Evolutionary conservation across 2,113 vertebrate genomes (phyloP).

Genomic region (Ivindomyrus marchei): DNA sequence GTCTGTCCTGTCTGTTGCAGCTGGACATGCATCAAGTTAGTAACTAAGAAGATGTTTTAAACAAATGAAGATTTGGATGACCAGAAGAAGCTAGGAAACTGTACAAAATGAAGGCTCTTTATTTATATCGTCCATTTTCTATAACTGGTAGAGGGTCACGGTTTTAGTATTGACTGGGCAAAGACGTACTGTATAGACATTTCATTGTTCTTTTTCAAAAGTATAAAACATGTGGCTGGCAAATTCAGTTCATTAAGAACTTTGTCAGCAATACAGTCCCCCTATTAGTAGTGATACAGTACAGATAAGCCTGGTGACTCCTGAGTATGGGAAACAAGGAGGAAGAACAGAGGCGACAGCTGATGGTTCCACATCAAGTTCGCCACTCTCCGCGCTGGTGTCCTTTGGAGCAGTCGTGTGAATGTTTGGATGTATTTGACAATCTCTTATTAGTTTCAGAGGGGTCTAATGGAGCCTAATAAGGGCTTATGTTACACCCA

Average conservation of each 20-base stretch:
- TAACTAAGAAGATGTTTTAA: background rate
- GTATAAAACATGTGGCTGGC: background rate
- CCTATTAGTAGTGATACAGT: background rate
- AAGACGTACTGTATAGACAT: background rate
- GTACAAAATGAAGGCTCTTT: background rate
- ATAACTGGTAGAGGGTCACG: background rate
- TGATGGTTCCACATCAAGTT: slow-evolving; percentile 20
- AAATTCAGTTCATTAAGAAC: background rate
- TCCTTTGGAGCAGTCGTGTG: slow-evolving; percentile 58
- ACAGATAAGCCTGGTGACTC: background rate
- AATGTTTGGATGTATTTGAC: slow-evolving; percentile 72
- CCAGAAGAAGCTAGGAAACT: background rate
- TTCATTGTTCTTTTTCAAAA: background rate
- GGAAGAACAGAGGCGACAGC: background rate
- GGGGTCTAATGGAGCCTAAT: slow-evolving; percentile 73
- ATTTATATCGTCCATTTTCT: background rate
- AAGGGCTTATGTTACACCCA: slow-evolving; percentile 71
- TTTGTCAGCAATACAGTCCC: background rate
- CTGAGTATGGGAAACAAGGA: background rate
- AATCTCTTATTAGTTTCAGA: slow-evolving; percentile 83
- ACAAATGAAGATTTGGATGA: background rate
- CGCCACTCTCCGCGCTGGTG: slow-evolving; percentile 35
- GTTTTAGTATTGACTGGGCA: background rate
- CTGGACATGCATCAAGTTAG: background rate
- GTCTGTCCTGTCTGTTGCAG: background rate